These are phyloP conservation scores for Polypedilum pembai DNA, from an alignment of 1,140 invertebrate genomes.

Conservation along the genomic window DNA sequence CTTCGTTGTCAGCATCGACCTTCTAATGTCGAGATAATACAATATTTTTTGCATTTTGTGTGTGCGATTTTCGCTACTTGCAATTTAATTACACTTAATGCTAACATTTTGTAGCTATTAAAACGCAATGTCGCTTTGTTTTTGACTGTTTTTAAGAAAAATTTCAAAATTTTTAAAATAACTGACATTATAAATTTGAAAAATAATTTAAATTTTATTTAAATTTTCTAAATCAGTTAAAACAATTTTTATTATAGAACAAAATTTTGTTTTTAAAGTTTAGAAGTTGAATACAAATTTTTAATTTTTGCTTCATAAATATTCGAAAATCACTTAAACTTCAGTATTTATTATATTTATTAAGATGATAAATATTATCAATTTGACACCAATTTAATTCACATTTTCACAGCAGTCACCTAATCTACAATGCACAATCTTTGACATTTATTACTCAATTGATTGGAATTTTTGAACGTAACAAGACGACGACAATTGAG, in stretches of 20 bases:
- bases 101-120: no score
- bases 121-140: neutral
- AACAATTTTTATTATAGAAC: no score
- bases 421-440: no score
- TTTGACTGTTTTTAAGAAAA: no score
- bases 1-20: constrained; percentile 9
- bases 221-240: no score
- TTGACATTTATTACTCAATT: neutral
- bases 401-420: neutral
- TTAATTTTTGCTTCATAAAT: neutral
- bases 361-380: neutral
- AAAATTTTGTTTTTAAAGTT: no score
- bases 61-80: neutral
- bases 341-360: neutral
- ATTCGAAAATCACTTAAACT: neutral
- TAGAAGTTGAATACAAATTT: neutral
- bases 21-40: constrained; percentile 5
- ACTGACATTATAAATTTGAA: neutral
- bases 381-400: constrained; percentile 4
- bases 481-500: no score
- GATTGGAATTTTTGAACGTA: neutral
- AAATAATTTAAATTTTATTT: no score
- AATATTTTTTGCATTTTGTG: neutral
- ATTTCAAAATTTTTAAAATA: neutral
- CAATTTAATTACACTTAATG: no score